Evolutionary conservation across 2,888 invertebrate species (phyloP), one percentile per base, ranked within the genome.

Genomic region (Thecophora atra): DNA sequence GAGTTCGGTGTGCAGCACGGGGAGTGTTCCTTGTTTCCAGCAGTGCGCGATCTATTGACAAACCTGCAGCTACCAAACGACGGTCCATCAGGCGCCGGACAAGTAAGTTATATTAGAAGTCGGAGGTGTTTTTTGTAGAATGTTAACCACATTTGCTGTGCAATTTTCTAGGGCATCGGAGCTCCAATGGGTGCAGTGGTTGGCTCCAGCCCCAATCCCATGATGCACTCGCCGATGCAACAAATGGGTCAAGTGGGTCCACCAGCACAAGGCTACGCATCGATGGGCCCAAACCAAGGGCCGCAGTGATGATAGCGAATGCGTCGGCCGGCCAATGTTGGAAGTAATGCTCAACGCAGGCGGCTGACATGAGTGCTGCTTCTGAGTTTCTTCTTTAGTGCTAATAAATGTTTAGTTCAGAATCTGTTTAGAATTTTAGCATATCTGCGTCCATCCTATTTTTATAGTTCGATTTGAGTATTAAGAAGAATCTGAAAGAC

Each of bases 21-120:
- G 88, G 96, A 97, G 82, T 97, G 97, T 85, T 94, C 96, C 19
- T 90, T 98, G 70, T 97, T 94, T 87, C 96, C 97, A 42, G 96
- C 97, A 24, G 92, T 98, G 64, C 90, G 96, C 76, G 97, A 98
- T 87, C 88, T 98, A 72, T 87, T 98, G 70, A 90, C 92, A 52
- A 96, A 94, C 88, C 90, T 98, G 79, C 91, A 91, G 58, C 87
- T 96, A 75, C 95, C 95, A 64, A 91, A 92, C 42, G 95, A 95
- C 82, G 90, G 91, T 71, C 91, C 91, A 75, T 90, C 90, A 42
- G 88, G 83, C 79, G 88, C 83, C 79, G 88, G 82, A 84, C 81
- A 81, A 72, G 80, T 81, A 75, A 72, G 72, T 65, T 54, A 24
- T 37, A 11, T 8, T 47, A 7, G 21, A n/a, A n/a, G n/a, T n/a